Base-by-base conservation (phyloP, 2,888 invertebrate genomes). In the Drosophila ustulata region DNA sequence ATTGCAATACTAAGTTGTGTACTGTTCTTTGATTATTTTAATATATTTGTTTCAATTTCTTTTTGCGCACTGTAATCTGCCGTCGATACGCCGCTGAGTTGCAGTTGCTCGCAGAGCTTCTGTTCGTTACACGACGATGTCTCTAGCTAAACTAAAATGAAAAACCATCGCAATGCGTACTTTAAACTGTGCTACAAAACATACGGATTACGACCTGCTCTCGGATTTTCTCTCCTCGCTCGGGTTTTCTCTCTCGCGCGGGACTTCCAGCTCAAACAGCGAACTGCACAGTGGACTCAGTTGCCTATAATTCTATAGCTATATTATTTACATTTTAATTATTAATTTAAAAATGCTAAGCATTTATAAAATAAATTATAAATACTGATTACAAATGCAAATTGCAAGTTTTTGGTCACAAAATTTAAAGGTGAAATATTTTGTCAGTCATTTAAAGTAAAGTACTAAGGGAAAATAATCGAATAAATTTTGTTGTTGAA, bases 101-200 rank as follows among this genome's bases (percentile, higher is more conserved):
- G 64, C 75, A 74, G 58, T 63, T 77, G 77, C 63, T 74, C 62
- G 74, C 67, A 67, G 66, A 68, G 70, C 78, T 74, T 70, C 76
- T 71, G 70, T 78, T 74, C 82, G 74, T 78, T 72, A 80, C 89
- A 82, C 84, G 84, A 81, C 89, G 80, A 85, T 85, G 89, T 80
- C 89, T 88, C 89, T 87, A 89, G 87, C 90, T 89, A 87, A 88
- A 90, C 90, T 90, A 80, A 89, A 77, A 63, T 55, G 73, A 76
- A 87, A 86, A 75, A 74, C 82, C 82, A 81, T 81, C 81, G 82
- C 82, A 82, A 73, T 85, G 83, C 88, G 82, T 82, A 84, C 89
- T 90, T 90, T 89, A 87, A 90, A 90, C 82, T 87, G 86, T 88
- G 66, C 82, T 85, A 81, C 78, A 76, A 41, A 68, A 63, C 66